These are phyloP conservation scores for Platerodrilus igneus DNA, from an alignment of 2,888 invertebrate species.

Conservation along the genomic window DNA sequence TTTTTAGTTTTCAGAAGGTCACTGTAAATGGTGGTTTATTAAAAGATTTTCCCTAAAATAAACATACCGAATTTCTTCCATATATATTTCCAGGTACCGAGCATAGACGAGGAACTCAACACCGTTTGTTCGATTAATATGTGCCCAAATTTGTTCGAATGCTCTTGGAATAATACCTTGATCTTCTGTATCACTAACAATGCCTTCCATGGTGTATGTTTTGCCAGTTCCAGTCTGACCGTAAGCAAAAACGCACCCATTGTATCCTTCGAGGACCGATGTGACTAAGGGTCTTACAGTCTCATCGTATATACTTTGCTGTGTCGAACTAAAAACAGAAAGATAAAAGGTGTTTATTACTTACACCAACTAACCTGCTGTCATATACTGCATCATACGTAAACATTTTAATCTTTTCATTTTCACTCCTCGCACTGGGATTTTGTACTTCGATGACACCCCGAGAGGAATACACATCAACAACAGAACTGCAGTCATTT, in stretches of 20 bases:
- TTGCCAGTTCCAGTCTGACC: constrained; percentile 98
- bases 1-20: constrained; percentile 64
- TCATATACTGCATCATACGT: constrained; percentile 98
- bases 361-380: constrained; percentile 55
- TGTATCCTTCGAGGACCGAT: constrained; percentile 95
- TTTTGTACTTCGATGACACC: constrained; percentile 90
- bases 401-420: constrained; percentile 84
- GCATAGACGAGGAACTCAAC: constrained; percentile 94
- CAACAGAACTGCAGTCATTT: constrained; percentile 71
- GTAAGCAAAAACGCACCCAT: constrained; percentile 98
- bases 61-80: constrained; percentile 74
- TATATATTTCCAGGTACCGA: constrained; percentile 96
- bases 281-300: constrained; percentile 92
- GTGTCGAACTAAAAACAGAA: constrained; percentile 62
- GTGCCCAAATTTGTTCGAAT: constrained; percentile 95
- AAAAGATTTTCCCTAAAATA: not conserved
- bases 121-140: constrained; percentile 85
- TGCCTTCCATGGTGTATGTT: constrained; percentile 73
- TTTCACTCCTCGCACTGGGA: constrained; percentile 63
- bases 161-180: constrained; percentile 75
- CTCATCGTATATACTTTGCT: constrained; percentile 92
- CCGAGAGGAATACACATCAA: constrained; percentile 77
- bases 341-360: constrained; percentile 1
- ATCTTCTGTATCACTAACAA: constrained; percentile 57
- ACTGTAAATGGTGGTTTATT: constrained; percentile 41